These are phyloP conservation scores for Hemichromis elongatus DNA, from an alignment of 2,113 vertebrate species.

Conservation along the genomic window DNA sequence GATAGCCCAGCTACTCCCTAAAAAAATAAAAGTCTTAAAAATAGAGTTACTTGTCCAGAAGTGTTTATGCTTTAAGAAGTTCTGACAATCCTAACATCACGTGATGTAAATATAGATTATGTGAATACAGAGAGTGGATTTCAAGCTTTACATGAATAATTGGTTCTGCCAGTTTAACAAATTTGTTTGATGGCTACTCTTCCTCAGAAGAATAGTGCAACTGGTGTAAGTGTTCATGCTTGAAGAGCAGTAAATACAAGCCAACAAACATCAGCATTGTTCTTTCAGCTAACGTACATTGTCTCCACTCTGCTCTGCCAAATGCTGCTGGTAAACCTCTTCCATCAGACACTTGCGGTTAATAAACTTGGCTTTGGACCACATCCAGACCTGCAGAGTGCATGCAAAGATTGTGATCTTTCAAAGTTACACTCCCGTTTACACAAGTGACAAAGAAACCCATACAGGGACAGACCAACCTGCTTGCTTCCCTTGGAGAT, in stretches of 20 bases:
- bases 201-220: not conserved
- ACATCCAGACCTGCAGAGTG: conserved; percentile 81
- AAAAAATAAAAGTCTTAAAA: not conserved
- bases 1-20: conserved; percentile 30
- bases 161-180: not conserved
- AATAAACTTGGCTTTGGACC: conserved; percentile 88
- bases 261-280: not conserved
- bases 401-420: not conserved
- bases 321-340: conserved; percentile 80
- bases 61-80: not conserved
- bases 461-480: conserved; percentile 40
- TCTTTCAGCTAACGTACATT: not conserved
- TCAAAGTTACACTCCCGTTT: not conserved
- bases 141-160: not conserved
- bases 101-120: not conserved
- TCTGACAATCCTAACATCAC: not conserved
- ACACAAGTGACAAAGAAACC: not conserved
- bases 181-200: not conserved
- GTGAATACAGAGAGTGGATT: too few species aligned
- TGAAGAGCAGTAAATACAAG: not conserved
- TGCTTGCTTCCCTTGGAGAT: conserved; percentile 66
- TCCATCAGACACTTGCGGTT: conserved; percentile 90
- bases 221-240: not conserved
- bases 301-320: conserved; percentile 52
- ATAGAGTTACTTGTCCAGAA: not conserved